phyloP scores from a whole-genome alignment of 2,888 invertebrate species.

The Phymatocera aterrima region DNA sequence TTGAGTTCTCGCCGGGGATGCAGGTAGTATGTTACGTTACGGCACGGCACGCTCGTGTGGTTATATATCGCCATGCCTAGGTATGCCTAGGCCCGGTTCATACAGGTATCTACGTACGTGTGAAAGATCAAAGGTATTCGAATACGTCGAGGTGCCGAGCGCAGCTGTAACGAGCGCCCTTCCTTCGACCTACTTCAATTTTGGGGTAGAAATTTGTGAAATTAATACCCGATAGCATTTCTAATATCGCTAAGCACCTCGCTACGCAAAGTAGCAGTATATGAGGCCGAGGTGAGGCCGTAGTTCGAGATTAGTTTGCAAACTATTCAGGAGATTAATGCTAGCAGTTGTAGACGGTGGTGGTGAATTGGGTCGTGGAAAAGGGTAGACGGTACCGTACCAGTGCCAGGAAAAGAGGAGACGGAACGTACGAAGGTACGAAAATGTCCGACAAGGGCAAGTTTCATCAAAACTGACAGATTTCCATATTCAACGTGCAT shows the following conservation, averaged over 20 bases:
- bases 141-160: constrained; percentile 7
- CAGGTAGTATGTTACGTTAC: neutral
- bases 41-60: neutral
- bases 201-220: constrained; percentile 12
- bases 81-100: neutral
- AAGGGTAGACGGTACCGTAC: neutral
- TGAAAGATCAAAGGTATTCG: constrained; percentile 12
- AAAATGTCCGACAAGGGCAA: neutral
- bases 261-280: constrained; percentile 24
- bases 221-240: constrained; percentile 28
- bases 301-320: constrained; percentile 55
- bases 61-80: neutral
- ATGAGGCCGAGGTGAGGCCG: constrained; percentile 1
- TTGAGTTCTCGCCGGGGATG: too few relatives aligned
- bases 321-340: constrained; percentile 54
- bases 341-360: constrained; percentile 47
- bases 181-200: constrained; percentile 1
- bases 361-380: constrained; percentile 30
- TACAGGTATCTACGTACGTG: too few relatives aligned
- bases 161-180: neutral
- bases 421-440: too few relatives aligned
- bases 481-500: too few relatives aligned
- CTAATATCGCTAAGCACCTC: constrained; percentile 8
- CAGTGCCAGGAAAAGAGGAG: neutral
- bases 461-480: neutral